Conservation (phyloP, 2,797 vertebrate species). For the Paratrypauchen microcephalus region DNA sequence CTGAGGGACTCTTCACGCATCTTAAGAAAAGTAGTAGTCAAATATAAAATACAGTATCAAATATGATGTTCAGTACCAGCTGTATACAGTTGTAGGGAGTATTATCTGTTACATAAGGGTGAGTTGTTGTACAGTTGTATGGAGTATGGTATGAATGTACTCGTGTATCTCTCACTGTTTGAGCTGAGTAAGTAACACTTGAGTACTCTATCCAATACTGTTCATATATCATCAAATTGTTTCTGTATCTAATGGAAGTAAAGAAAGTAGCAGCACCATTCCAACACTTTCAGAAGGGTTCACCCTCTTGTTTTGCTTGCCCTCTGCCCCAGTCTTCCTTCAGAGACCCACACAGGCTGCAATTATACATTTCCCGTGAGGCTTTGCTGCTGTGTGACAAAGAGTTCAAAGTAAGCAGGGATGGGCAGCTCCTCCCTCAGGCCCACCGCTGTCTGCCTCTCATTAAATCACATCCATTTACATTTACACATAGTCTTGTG, state of each 20-base stretch:
- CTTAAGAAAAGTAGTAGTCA: no score
- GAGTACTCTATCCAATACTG: no score
- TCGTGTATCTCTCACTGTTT: no score
- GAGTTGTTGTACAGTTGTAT: no score
- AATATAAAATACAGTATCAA: no score
- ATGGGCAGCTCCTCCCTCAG: constrained; percentile 4
- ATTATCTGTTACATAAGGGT: no score
- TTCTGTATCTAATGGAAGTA: background rate
- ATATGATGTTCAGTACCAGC: no score
- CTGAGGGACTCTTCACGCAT: no score
- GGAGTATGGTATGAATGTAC: no score
- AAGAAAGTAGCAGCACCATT: background rate
- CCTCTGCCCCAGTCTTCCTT: constrained; percentile 3
- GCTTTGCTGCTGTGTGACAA: constrained; percentile 3
- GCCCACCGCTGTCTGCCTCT: background rate
- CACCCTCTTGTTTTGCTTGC: background rate
- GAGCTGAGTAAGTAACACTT: no score
- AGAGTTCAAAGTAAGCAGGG: constrained; percentile 8
- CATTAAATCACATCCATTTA: constrained; percentile 9
- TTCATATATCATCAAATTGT: no score
- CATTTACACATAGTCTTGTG: background rate
- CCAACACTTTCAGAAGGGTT: background rate
- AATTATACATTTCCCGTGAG: constrained; percentile 2
- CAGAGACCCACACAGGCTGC: background rate
- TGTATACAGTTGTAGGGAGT: no score